Percentiles rank a stretch among this genome's conserved stretches.
Conservation (phyloP, 1,140 invertebrate species). For the Bombus terrestris region DNA sequence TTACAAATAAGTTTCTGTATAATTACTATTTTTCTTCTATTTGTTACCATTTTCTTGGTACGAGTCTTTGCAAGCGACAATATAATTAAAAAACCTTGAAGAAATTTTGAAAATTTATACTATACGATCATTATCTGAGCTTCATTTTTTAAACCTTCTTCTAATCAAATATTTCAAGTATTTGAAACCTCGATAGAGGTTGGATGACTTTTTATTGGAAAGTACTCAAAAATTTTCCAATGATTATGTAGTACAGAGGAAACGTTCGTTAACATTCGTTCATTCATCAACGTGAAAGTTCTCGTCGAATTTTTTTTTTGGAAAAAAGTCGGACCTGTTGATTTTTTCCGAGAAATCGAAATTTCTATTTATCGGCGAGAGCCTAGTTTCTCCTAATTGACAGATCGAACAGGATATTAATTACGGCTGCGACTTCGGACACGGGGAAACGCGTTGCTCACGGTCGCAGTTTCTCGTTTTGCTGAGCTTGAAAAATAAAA, state of each 20-base stretch:
- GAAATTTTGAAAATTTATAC: too few relatives aligned
- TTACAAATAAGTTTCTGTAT: too few relatives aligned
- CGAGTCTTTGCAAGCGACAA: neutral
- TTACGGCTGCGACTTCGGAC: neutral
- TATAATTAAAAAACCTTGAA: neutral
- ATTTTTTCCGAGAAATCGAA: neutral
- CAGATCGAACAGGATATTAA: constrained; percentile 20
- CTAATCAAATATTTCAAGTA: too few relatives aligned
- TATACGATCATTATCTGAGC: too few relatives aligned
- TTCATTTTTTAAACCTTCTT: too few relatives aligned
- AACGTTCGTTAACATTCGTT: too few relatives aligned
- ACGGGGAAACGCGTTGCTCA: neutral
- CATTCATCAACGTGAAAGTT: too few relatives aligned
- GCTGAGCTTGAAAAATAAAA: neutral
- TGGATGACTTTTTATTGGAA: too few relatives aligned
- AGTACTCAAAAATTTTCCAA: too few relatives aligned
- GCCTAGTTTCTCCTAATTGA: neutral
- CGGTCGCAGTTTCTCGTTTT: constrained; percentile 7
- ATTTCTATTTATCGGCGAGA: neutral
- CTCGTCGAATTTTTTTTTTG: too few relatives aligned
- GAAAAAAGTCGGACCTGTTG: neutral
- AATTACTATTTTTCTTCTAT: neutral
- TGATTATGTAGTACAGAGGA: too few relatives aligned
- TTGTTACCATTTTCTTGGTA: neutral
- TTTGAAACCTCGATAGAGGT: too few relatives aligned